phyloP scores from a whole-genome alignment of 1,140 invertebrate species.

The Sinella curviseta region DNA sequence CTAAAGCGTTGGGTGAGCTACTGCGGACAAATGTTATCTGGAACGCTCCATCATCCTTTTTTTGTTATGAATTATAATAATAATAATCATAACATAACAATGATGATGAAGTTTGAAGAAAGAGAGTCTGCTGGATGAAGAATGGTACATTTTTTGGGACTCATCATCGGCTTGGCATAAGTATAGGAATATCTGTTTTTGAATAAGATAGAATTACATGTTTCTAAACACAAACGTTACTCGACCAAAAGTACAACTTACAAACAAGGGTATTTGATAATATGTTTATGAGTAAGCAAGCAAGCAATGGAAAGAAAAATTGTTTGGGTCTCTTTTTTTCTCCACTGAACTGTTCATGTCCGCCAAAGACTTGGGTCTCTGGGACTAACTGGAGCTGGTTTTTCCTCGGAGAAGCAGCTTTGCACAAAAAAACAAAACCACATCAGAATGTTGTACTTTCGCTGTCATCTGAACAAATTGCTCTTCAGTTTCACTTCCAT shows the following conservation, averaged over 20 bases:
- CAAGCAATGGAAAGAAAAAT: too few relatives aligned
- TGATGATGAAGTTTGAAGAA: not conserved
- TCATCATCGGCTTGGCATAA: not conserved
- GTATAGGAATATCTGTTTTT: not conserved
- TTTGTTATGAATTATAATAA: not conserved
- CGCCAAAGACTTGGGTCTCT: too few relatives aligned
- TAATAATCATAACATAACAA: not conserved
- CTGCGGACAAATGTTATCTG: not conserved
- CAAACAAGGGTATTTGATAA: too few relatives aligned
- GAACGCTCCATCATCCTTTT: not conserved
- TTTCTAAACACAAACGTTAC: not conserved
- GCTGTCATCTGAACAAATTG: conserved; percentile 24
- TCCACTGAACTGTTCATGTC: too few relatives aligned
- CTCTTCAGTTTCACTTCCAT: conserved; percentile 21
- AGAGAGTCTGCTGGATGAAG: not conserved
- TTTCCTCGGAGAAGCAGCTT: not conserved
- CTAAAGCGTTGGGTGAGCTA: not conserved
- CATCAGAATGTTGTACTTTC: conserved; percentile 8
- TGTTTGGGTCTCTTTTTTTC: too few relatives aligned
- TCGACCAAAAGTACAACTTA: not conserved
- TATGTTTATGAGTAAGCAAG: too few relatives aligned
- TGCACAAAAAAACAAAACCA: conserved; percentile 4
- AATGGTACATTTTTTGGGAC: not conserved
- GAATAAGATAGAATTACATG: not conserved
- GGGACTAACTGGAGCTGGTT: not conserved